Evolutionary conservation across 2,888 invertebrate genomes (phyloP).

Genomic region (Argyresthia goedartella): DNA sequence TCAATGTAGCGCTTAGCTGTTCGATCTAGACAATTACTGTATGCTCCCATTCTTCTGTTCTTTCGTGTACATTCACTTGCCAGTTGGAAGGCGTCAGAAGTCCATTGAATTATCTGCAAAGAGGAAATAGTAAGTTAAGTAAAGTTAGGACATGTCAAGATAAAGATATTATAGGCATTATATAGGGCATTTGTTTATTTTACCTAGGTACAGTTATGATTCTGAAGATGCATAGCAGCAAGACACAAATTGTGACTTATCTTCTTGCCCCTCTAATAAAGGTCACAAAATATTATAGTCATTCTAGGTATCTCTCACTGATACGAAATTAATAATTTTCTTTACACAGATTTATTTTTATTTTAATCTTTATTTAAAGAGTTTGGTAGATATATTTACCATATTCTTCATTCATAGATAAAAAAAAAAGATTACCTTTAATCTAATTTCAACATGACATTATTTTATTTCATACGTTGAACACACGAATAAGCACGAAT

Average conservation of each 20-base stretch:
- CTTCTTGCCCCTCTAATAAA: constrained; percentile 5
- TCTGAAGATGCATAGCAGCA: too few species aligned
- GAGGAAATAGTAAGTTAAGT: constrained; percentile 8
- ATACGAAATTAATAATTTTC: not conserved
- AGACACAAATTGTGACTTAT: not conserved
- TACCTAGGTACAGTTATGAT: too few species aligned
- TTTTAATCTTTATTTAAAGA: too few species aligned
- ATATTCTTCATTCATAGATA: too few species aligned
- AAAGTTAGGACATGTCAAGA: not conserved
- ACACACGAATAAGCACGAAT: too few species aligned
- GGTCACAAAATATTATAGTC: not conserved
- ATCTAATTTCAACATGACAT: too few species aligned
- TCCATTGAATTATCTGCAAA: constrained; percentile 48
- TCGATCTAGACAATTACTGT: constrained; percentile 45
- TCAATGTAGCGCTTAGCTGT: constrained; percentile 84
- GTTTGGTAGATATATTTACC: too few species aligned
- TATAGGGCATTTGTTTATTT: too few species aligned
- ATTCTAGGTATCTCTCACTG: not conserved
- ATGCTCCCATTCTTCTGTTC: not conserved
- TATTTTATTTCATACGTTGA: too few species aligned
- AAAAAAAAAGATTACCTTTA: too few species aligned
- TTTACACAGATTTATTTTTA: not conserved
- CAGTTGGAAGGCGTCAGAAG: constrained; percentile 26
- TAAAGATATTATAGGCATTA: not conserved
- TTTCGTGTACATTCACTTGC: not conserved